phyloP scores from a whole-genome alignment of 2,797 vertebrate species.

The Parauchenoglanis punctatus region DNA sequence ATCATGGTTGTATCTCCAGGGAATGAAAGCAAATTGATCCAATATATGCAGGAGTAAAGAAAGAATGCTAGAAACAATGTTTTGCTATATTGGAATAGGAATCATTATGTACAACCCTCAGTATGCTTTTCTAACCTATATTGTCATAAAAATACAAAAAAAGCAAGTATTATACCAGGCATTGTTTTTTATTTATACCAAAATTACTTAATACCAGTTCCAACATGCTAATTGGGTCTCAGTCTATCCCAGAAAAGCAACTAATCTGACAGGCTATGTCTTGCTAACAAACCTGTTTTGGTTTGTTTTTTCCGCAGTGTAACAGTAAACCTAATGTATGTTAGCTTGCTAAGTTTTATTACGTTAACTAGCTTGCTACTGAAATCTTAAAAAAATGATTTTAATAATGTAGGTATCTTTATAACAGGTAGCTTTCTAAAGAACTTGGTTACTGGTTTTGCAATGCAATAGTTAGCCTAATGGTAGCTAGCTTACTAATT shows the following conservation, averaged over 20 bases:
- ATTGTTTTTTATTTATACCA: neutral
- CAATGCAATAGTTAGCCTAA: neutral
- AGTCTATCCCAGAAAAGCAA: neutral
- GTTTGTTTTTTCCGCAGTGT: neutral
- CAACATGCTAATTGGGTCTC: neutral
- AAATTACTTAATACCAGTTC: neutral
- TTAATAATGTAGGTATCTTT: neutral
- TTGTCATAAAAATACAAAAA: neutral
- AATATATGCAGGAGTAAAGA: neutral
- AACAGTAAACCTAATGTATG: neutral
- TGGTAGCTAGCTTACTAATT: neutral
- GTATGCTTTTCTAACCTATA: neutral
- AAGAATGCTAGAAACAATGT: neutral
- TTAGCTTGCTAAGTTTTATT: neutral
- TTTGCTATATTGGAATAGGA: neutral
- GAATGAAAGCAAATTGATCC: constrained; percentile 25
- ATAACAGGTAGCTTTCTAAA: neutral
- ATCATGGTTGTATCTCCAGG: constrained; percentile 33
- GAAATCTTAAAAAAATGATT: neutral
- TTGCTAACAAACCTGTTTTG: neutral
- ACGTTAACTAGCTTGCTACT: neutral
- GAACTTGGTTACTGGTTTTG: neutral
- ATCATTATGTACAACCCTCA: neutral
- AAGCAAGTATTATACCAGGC: neutral
- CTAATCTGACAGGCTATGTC: neutral